Evolutionary conservation across 2,888 invertebrate genomes (phyloP).

Genomic region (Rotaria macrura): DNA sequence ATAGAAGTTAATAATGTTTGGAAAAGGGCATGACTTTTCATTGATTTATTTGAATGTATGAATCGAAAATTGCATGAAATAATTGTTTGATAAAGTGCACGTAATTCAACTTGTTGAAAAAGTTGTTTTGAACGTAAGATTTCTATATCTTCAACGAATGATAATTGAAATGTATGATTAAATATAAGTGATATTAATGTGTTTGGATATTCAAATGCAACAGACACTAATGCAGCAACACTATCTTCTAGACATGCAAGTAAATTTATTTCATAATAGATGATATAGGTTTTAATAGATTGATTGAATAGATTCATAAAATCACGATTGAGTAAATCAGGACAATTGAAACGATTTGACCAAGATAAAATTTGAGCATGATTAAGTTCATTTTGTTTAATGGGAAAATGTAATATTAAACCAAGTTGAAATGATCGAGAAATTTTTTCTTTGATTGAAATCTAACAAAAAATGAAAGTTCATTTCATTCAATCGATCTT

Average conservation of each 20-base stretch:
- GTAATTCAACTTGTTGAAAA: neutral
- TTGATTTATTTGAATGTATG: neutral
- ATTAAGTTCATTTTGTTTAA: neutral
- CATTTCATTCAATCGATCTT: no score
- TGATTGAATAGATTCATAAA: neutral
- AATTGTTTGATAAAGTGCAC: neutral
- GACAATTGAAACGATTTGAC: conserved; percentile 1
- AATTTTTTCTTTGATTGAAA: neutral
- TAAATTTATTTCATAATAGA: neutral
- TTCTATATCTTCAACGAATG: conserved; percentile 14
- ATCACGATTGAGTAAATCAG: neutral
- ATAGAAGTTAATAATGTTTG: neutral
- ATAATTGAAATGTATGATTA: neutral
- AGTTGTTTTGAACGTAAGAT: neutral
- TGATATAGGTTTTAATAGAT: neutral
- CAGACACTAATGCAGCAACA: neutral
- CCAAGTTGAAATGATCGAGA: neutral
- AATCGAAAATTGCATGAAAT: neutral
- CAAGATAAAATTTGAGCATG: neutral
- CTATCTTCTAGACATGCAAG: neutral
- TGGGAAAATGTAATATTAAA: neutral
- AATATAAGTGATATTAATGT: neutral
- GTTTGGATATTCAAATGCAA: conserved; percentile 13
- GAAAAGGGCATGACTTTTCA: neutral
- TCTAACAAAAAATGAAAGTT: neutral